These are phyloP conservation scores for Danionella dracula DNA, from an alignment of 2,797 vertebrate genomes.

Conservation along the genomic window DNA sequence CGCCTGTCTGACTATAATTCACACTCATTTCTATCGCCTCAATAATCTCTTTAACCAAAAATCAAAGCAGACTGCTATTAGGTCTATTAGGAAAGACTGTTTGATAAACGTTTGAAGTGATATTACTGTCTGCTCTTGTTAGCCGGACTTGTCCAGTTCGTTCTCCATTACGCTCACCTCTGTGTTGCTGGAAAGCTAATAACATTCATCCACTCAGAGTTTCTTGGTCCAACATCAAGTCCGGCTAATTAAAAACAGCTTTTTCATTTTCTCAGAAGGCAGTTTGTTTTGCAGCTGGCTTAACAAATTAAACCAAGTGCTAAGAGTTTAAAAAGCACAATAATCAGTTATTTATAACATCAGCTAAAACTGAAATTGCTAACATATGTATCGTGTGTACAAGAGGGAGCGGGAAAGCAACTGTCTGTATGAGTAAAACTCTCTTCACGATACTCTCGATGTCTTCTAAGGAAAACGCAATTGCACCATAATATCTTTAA, in stretches of 20 bases:
- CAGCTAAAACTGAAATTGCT: conserved; percentile 20
- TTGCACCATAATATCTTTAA: no score
- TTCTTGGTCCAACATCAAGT: conserved; percentile 10
- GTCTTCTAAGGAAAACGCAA: neutral
- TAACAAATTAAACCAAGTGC: conserved; percentile 31
- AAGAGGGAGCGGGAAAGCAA: neutral
- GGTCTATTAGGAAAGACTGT: conserved; percentile 73
- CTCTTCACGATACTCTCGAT: neutral
- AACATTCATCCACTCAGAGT: conserved; percentile 20
- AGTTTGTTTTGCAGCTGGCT: conserved; percentile 33
- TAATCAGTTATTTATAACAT: conserved; percentile 26
- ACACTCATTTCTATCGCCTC: conserved; percentile 49
- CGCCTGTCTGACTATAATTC: conserved; percentile 41
- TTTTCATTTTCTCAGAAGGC: conserved; percentile 28
- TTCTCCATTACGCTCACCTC: conserved; percentile 47
- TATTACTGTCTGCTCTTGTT: conserved; percentile 76
- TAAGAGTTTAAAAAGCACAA: conserved; percentile 31
- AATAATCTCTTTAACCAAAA: conserved; percentile 60
- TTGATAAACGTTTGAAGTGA: conserved; percentile 84
- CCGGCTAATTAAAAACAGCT: conserved; percentile 25
- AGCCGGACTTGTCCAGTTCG: conserved; percentile 69
- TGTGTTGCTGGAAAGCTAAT: neutral
- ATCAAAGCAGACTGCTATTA: conserved; percentile 76
- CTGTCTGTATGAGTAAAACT: neutral
- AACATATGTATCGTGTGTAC: conserved; percentile 10